phyloP scores from a whole-genome alignment of 2,888 invertebrate species.

The Hyposoter dolosus region DNA sequence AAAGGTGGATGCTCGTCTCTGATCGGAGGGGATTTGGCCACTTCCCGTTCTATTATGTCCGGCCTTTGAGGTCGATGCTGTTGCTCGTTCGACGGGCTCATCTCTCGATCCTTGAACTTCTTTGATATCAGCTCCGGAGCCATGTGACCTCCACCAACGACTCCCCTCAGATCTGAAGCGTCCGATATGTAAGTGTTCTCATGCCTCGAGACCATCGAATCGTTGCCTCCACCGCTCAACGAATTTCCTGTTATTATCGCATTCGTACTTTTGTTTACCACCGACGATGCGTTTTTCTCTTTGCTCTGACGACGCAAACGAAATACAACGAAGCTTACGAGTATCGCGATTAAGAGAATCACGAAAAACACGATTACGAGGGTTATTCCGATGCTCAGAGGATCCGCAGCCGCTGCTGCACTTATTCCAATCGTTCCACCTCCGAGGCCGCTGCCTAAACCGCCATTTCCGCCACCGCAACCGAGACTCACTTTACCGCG shows the following conservation, averaged over 20 bases:
- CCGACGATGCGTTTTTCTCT: slow-evolving; percentile 91
- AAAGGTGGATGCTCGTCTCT: slow-evolving; percentile 92
- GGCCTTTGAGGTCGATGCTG: slow-evolving; percentile 93
- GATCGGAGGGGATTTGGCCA: slow-evolving; percentile 93
- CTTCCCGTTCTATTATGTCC: slow-evolving; percentile 96
- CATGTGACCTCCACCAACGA: slow-evolving; percentile 87
- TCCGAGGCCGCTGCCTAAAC: slow-evolving; percentile 89
- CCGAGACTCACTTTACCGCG: slow-evolving; percentile 91
- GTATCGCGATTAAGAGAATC: slow-evolving; percentile 94
- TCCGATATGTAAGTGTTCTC: slow-evolving; percentile 89
- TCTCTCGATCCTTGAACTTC: slow-evolving; percentile 95
- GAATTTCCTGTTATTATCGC: slow-evolving; percentile 90
- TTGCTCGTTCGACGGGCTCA: slow-evolving; percentile 86
- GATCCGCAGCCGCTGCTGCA: slow-evolving; percentile 91
- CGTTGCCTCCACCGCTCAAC: slow-evolving; percentile 88
- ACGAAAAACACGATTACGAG: slow-evolving; percentile 97
- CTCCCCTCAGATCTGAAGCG: slow-evolving; percentile 89
- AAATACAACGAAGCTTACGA: slow-evolving; percentile 96
- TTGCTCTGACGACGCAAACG: slow-evolving; percentile 94
- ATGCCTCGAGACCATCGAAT: slow-evolving; percentile 89
- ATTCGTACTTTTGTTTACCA: slow-evolving; percentile 92
- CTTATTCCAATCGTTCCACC: slow-evolving; percentile 90
- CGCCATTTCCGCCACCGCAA: slow-evolving; percentile 86
- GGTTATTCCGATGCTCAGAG: slow-evolving; percentile 96
- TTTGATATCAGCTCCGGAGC: slow-evolving; percentile 95